These are phyloP conservation scores for Pelagia noctiluca DNA, from an alignment of 30 jellyfish, hydroid and myxozoan species.

Conservation along the genomic window DNA sequence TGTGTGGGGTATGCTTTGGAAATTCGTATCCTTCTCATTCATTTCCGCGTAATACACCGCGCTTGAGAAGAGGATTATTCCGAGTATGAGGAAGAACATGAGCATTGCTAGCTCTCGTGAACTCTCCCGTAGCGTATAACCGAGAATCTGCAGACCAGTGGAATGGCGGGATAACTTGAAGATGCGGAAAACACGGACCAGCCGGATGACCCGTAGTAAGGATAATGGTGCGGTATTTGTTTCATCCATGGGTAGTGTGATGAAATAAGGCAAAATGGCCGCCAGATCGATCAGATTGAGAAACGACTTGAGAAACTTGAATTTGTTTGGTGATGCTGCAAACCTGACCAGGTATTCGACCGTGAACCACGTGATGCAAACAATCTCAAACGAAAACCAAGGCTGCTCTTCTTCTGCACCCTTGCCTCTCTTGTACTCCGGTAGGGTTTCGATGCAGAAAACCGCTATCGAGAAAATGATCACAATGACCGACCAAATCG, in stretches of 20 bases:
- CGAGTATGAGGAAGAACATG: constrained; percentile 84
- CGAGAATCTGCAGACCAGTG: constrained; percentile 93
- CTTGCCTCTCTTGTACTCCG: constrained; percentile 34
- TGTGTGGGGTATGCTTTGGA: constrained; percentile 85
- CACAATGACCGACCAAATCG: constrained; percentile 92
- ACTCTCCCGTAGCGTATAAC: constrained; percentile 93
- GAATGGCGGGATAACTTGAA: constrained; percentile 97
- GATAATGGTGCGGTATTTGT: constrained; percentile 93
- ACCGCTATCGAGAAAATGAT: constrained; percentile 81
- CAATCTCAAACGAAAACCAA: constrained; percentile 88
- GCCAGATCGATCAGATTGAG: constrained; percentile 86
- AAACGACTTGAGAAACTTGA: constrained; percentile 80
- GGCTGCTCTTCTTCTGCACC: constrained; percentile 70
- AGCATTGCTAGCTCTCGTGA: constrained; percentile 92
- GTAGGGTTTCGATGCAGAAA: constrained; percentile 94
- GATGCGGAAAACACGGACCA: constrained; percentile 94
- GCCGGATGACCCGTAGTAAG: constrained; percentile 89
- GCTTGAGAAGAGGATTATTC: constrained; percentile 92
- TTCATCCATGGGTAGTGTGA: constrained; percentile 85
- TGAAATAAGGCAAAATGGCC: constrained; percentile 94
- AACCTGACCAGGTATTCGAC: constrained; percentile 84
- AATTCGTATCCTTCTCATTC: constrained; percentile 71
- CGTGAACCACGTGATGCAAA: constrained; percentile 92
- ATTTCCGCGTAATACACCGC: constrained; percentile 95
- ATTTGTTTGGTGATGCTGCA: constrained; percentile 80